Evolutionary conservation across 2,113 vertebrate species (phyloP).

Genomic region (Ahaetulla prasina): DNA sequence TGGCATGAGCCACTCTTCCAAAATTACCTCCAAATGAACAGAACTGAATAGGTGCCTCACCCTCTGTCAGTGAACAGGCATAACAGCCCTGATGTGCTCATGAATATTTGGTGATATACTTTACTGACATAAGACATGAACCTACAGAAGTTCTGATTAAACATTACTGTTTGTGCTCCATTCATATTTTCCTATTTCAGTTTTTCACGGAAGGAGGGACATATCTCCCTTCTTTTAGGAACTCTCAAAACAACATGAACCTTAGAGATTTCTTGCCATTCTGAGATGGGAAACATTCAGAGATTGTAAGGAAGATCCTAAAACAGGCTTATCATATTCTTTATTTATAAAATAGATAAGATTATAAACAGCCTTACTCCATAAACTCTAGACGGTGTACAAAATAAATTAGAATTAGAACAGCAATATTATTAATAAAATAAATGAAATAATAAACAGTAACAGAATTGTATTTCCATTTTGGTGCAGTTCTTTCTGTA

Average conservation of each 20-base stretch:
- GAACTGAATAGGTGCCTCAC: background rate
- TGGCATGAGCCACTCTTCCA: background rate
- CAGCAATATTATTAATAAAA: background rate
- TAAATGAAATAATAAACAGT: background rate
- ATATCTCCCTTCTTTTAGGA: background rate
- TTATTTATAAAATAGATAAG: background rate
- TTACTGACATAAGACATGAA: background rate
- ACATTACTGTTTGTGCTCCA: background rate
- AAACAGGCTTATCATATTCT: background rate
- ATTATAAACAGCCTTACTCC: background rate
- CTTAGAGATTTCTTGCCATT: background rate
- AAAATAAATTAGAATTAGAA: background rate
- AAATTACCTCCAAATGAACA: background rate
- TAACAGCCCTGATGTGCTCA: background rate
- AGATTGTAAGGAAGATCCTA: background rate
- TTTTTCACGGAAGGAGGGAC: background rate
- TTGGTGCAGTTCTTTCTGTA: background rate
- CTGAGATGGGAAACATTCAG: background rate
- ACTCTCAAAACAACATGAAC: background rate
- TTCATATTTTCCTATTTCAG: background rate
- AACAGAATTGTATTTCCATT: background rate
- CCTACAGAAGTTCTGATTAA: background rate
- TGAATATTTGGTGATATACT: background rate
- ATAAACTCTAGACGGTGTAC: background rate
- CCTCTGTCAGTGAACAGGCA: background rate